These are phyloP conservation scores for Acanthisitta chloris DNA, from an alignment of 2,113 vertebrate species.

Conservation along the genomic window DNA sequence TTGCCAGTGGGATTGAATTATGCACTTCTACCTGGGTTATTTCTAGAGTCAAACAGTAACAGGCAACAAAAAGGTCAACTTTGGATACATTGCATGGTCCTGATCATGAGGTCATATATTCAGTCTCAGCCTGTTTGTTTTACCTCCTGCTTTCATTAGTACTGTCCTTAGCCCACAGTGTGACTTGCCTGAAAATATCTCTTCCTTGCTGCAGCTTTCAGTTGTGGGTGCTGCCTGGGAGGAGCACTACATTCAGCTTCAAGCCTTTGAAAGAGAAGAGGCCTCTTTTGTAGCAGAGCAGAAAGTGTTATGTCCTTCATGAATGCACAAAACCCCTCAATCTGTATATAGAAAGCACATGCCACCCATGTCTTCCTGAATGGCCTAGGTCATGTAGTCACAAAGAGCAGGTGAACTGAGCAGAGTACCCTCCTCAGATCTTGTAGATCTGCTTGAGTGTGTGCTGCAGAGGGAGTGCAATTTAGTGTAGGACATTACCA, in stretches of 20 bases:
- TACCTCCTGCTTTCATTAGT: not conserved
- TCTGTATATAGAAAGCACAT: not conserved
- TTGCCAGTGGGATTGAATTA: conserved; percentile 39
- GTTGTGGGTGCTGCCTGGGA: not conserved
- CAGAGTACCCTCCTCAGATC: not conserved
- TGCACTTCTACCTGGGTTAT: conserved; percentile 25
- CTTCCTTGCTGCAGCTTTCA: not conserved
- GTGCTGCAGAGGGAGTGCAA: not conserved
- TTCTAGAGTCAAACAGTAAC: conserved; percentile 18
- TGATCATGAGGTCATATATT: not conserved
- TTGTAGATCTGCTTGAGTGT: not conserved
- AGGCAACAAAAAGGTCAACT: conserved; percentile 39
- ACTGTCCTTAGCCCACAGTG: rapidly evolving
- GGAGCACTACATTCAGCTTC: not conserved
- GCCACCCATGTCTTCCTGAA: not conserved
- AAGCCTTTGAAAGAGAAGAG: not conserved
- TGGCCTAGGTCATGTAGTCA: not conserved
- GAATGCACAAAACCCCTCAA: not conserved
- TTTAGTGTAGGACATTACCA: not conserved
- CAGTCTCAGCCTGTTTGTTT: conserved; percentile 17
- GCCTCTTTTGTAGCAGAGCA: not conserved
- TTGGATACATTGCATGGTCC: conserved; percentile 7
- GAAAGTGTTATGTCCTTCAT: not conserved
- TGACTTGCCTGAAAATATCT: not conserved
- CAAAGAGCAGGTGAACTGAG: not conserved